Evolutionary conservation across 2,888 invertebrate species (phyloP), one percentile per base, ranked within the genome.

Genomic region (Epinotia demarniana): DNA sequence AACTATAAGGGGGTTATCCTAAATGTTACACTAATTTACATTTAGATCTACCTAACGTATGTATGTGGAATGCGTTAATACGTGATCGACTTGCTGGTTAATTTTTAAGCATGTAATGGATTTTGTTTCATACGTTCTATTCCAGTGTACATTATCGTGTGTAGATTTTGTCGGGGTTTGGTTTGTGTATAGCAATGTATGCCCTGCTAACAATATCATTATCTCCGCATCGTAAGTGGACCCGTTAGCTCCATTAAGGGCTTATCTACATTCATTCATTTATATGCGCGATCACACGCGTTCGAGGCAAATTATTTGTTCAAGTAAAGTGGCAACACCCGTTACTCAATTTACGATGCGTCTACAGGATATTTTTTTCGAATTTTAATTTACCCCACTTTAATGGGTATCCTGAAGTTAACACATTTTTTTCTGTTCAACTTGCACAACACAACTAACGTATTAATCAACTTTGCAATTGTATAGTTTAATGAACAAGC

Each of bases 261-360:
- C 86, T 89, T 88, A 85, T 83, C 81, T 81, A 80, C 82, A 81
- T 81, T 83, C 84, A 72, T 85, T 84, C 82, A 82, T 86, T 87
- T 83, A 82, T 86, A 88, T 89, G 89, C 88, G 81, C 80, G 86
- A 82, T 84, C 88, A 89, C 86, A 87, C 79, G 81, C 81, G 77
- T 76, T 77, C 73, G 79, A 78, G 80, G 80, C 79, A 79, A 78
- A 84, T 85, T 85, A 85, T 87, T 86, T 88, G 84, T 77, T 76
- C 78, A 77, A 78, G 77, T 81, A 82, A 80, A 84, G 74, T 75
- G 75, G 64, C 53, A 66, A 70, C 49, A 46, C 23, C 53, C 66
- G 23, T 49, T 64, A 11, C 49, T 53, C 39, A 49, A 71, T 66
- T 58, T 43, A 18, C 58, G 49, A 55, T 12, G 63, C 46, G 33